Evolutionary conservation across 2,113 vertebrate genomes (phyloP), one percentile per base, ranked within the genome.

Genomic region (Emydocephalus ijimae): DNA sequence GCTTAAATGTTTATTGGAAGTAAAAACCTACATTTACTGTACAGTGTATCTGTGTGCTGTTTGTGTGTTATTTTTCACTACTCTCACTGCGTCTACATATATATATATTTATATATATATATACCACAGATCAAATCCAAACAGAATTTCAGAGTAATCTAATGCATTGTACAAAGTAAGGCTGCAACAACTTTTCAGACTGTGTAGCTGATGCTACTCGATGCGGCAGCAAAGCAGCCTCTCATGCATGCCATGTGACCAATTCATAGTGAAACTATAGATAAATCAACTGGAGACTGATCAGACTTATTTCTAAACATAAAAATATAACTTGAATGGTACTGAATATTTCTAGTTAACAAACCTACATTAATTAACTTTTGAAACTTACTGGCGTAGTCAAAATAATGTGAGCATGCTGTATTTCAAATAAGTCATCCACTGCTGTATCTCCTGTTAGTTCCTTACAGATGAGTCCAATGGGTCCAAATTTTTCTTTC

Each of bases 341-440:
- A 56, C 4, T 59, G 29, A 91, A 55, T 43, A 6, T 88, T 64
- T 91, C 39, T 39, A 57, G 0, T 3, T 9, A 21, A 0, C 50
- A 34, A 92, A 48, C 48, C 87, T 94, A 89, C 48, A 93, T 92
- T 89, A 26, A 96, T 94, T 12, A 91, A 39, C 94, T 94, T 95
- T 92, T 89, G 92, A 96, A 94, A 98, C 98, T 93, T 97, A 99
- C 99, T 69, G 99, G 99, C 29, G 99, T 99, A 90, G 99, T 99
- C 96, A 99, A 98, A 96, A 99, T 99, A 96, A 99, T 98, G 94
- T 99, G 98, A 89, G 99, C 98, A 56, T 99, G 98, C 89, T 99
- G 98, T 96, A 99, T 99, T 97, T 99, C 99, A 98, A 99, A 99
- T 90, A 99, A 98, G 95, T 99, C 99, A 95, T 99, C 99, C 89